Conservation (phyloP, 2,113 vertebrate genomes). For the Caloenas nicobarica region DNA sequence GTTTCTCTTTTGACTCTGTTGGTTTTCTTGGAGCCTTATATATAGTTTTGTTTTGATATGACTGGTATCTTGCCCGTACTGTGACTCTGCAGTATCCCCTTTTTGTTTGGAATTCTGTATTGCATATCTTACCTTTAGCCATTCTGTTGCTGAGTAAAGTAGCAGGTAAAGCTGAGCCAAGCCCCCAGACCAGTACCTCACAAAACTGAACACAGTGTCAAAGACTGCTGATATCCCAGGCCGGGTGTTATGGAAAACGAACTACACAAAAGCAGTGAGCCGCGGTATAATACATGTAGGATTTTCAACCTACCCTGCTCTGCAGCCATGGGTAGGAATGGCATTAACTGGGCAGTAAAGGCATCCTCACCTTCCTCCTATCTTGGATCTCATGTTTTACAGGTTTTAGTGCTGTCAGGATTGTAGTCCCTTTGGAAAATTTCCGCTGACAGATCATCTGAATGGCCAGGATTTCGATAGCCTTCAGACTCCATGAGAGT, state of each 20-base stretch:
- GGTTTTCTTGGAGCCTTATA: background rate
- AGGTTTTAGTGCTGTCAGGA: background rate
- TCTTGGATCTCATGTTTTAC: background rate
- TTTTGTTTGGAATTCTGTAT: background rate
- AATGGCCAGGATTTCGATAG: background rate
- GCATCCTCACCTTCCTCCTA: background rate
- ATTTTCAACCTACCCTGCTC: rapidly evolving
- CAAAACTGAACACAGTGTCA: background rate
- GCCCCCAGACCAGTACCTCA: background rate
- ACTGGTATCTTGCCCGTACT: background rate
- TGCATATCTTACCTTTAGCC: background rate
- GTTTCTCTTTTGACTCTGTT: background rate
- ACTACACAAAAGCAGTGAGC: background rate
- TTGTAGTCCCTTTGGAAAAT: background rate
- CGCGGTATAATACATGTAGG: background rate
- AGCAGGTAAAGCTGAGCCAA: background rate
- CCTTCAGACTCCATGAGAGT: background rate
- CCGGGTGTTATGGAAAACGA: background rate
- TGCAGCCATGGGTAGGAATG: background rate
- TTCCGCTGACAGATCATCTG: background rate
- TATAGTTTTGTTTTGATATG: background rate
- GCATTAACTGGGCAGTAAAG: background rate
- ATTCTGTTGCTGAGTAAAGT: background rate
- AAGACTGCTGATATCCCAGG: background rate
- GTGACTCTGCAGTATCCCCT: background rate